Conservation (phyloP, 1,140 invertebrate species). For the Aphaenogaster rudis region DNA sequence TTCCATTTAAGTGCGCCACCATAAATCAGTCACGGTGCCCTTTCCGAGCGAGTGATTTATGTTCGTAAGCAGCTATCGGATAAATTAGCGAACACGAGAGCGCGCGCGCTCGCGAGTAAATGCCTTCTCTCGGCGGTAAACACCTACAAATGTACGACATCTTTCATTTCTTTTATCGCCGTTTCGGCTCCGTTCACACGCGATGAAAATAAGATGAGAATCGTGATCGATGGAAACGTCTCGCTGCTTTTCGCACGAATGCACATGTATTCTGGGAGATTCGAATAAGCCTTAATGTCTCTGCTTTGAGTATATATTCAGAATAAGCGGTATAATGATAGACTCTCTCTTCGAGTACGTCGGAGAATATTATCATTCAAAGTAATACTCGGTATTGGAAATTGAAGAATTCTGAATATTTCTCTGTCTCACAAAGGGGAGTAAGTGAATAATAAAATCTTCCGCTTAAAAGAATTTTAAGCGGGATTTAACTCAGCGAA, state of each 20-base stretch:
- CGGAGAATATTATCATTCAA: neutral
- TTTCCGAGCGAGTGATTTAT: conserved; percentile 70
- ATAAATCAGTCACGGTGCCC: conserved; percentile 71
- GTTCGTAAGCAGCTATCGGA: conserved; percentile 68
- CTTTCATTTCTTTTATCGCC: conserved; percentile 62
- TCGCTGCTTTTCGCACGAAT: conserved; percentile 36
- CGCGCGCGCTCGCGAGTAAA: conserved; percentile 39
- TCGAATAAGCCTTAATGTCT: conserved; percentile 34
- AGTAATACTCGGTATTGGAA: neutral
- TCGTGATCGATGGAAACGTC: conserved; percentile 42
- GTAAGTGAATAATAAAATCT: neutral
- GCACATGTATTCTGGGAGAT: conserved; percentile 6
- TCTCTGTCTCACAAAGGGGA: neutral
- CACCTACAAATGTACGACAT: conserved; percentile 55
- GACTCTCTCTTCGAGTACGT: neutral
- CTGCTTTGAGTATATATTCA: conserved; percentile 23
- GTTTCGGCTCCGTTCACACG: conserved; percentile 48
- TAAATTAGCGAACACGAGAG: conserved; percentile 70
- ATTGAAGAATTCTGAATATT: neutral
- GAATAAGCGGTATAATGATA: conserved; percentile 29
- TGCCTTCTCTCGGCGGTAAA: conserved; percentile 53
- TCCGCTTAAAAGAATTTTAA: neutral
- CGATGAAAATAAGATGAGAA: conserved; percentile 50
- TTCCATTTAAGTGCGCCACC: conserved; percentile 68
- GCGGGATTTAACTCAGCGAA: neutral